These are phyloP conservation scores for Zaprionus lachaisei DNA, from an alignment of 1,140 invertebrate species.

Conservation along the genomic window DNA sequence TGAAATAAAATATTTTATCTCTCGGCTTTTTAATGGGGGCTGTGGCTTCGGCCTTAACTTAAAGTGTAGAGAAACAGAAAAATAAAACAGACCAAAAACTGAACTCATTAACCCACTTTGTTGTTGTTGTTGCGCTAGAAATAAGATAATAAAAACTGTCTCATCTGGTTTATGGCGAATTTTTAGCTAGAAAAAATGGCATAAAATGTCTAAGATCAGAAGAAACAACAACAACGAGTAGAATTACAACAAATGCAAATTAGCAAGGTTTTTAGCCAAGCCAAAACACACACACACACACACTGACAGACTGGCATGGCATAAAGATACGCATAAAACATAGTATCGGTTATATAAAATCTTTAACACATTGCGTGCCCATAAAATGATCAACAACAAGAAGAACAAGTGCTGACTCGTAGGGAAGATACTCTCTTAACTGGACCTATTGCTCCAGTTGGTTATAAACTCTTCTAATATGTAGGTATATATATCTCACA, in stretches of 20 bases:
- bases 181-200: conserved; percentile 36
- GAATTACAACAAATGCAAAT: conserved; percentile 29
- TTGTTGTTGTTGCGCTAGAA: conserved; percentile 50
- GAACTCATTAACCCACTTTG: conserved; percentile 77
- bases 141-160: conserved; percentile 55
- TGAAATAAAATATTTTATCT: conserved; percentile 37
- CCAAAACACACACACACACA: conserved; percentile 13
- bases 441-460: too few species aligned
- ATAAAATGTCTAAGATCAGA: conserved; percentile 34
- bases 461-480: too few species aligned
- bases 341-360: neutral
- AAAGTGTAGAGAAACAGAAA: neutral
- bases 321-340: conserved; percentile 4
- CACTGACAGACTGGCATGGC: conserved; percentile 1
- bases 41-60: conserved; percentile 21
- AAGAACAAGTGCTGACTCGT: neutral
- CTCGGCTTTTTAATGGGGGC: conserved; percentile 26
- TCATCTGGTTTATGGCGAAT: conserved; percentile 69
- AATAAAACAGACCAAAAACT: conserved; percentile 28
- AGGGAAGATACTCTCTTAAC: neutral
- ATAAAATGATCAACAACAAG: neutral
- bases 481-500: too few species aligned
- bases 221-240: conserved; percentile 20
- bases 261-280: conserved; percentile 38
- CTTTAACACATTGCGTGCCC: neutral